Evolutionary conservation across 2,888 invertebrate genomes (phyloP).

Genomic region (Agrenia bidenticulata): DNA sequence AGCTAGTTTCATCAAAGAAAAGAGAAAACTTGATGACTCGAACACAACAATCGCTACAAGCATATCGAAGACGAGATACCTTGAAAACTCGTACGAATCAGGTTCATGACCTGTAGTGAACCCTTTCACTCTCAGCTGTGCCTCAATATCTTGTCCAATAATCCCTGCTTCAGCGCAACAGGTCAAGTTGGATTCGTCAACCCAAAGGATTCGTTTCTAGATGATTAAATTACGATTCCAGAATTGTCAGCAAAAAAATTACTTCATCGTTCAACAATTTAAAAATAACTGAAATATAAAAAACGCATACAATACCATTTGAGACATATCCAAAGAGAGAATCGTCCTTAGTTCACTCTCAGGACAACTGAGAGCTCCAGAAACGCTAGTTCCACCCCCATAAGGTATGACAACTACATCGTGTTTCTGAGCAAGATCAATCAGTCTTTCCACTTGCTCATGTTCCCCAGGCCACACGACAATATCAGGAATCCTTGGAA

Average conservation of each 20-base stretch:
- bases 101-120: conserved; percentile 95
- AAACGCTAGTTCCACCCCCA: conserved; percentile 93
- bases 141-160: conserved; percentile 90
- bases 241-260: not conserved
- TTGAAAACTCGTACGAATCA: conserved; percentile 96
- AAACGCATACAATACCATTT: conserved; percentile 76
- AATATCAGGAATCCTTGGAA: conserved; percentile 84
- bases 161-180: conserved; percentile 86
- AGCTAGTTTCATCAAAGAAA: conserved; percentile 57
- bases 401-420: conserved; percentile 86
- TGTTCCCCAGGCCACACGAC: conserved; percentile 80
- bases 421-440: conserved; percentile 71
- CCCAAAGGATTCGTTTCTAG: conserved; percentile 84
- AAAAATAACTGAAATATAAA: not conserved
- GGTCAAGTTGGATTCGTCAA: conserved; percentile 80
- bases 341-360: conserved; percentile 75
- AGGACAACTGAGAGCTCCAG: conserved; percentile 84
- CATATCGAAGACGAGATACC: conserved; percentile 56
- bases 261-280: not conserved
- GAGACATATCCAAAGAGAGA: conserved; percentile 86
- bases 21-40: not conserved
- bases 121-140: conserved; percentile 73
- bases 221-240: conserved; percentile 17
- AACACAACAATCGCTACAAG: not conserved
- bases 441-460: conserved; percentile 78